A percentile compares a stretch with the other conserved stretches of the same genome.
Conservation (phyloP, 2,797 vertebrate species). For the Cirrhinus mrigala region DNA sequence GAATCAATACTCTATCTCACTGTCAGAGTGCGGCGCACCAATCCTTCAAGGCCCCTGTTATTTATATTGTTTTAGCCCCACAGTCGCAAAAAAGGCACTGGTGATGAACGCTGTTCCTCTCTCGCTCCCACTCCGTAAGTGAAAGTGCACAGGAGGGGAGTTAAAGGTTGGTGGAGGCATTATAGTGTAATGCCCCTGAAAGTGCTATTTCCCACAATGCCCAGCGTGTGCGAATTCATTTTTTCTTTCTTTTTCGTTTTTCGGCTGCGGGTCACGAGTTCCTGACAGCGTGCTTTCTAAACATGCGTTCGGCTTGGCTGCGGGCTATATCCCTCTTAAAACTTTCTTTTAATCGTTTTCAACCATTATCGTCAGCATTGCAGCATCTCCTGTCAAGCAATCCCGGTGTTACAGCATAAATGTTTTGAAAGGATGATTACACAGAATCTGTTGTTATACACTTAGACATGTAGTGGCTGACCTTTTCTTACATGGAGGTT, state of each 20-base stretch:
- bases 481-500: slow-evolving; percentile 56
- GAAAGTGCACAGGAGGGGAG: slow-evolving; percentile 42
- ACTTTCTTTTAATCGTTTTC: slow-evolving; percentile 23
- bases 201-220: slow-evolving; percentile 49
- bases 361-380: slow-evolving; percentile 30
- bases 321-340: neutral
- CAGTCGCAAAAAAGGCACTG: slow-evolving; percentile 57
- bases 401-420: neutral
- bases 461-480: slow-evolving; percentile 43
- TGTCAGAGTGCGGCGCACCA: slow-evolving; percentile 61
- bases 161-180: slow-evolving; percentile 49
- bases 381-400: slow-evolving; percentile 25
- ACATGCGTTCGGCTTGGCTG: neutral
- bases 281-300: slow-evolving; percentile 29
- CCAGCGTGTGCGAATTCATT: slow-evolving; percentile 50
- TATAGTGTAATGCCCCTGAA: slow-evolving; percentile 58
- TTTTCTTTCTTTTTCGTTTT: slow-evolving; percentile 23
- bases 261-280: slow-evolving; percentile 6
- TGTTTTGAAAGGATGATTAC: slow-evolving; percentile 48
- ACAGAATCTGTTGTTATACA: slow-evolving; percentile 42
- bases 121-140: slow-evolving; percentile 41
- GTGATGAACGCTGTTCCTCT: slow-evolving; percentile 60
- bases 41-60: slow-evolving; percentile 64
- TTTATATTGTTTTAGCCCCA: slow-evolving; percentile 68
- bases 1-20: slow-evolving; percentile 73